Evolutionary conservation across 2,797 vertebrate species (phyloP).

Genomic region (Tolypeutes matacus): DNA sequence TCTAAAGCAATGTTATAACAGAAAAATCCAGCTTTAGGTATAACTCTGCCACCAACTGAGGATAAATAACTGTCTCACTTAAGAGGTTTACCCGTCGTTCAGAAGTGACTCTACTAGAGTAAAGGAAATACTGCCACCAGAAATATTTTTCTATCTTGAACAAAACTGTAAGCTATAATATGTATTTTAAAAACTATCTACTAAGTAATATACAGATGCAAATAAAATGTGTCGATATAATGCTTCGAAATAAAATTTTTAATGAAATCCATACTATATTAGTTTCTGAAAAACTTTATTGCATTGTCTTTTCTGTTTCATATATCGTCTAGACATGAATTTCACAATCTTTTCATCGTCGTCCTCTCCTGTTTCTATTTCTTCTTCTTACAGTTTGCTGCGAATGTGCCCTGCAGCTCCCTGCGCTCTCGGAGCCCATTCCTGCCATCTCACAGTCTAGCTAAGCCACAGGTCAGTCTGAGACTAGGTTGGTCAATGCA

Average conservation of each 20-base stretch:
- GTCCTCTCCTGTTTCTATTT: not conserved
- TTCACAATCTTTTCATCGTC: not conserved
- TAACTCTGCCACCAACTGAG: not conserved
- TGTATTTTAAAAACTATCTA: slow-evolving; percentile 71
- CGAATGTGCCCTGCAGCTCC: not conserved
- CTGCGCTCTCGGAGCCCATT: not conserved
- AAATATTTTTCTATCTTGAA: slow-evolving; percentile 83
- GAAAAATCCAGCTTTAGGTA: not conserved
- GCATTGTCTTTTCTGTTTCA: not conserved
- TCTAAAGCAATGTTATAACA: not conserved
- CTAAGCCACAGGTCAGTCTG: not conserved
- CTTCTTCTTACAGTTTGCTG: not conserved
- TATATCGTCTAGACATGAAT: not conserved
- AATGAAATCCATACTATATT: slow-evolving; percentile 47
- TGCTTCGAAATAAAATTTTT: slow-evolving; percentile 82
- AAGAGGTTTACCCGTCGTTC: not conserved
- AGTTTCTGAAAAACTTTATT: not conserved
- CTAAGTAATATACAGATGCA: slow-evolving; percentile 68
- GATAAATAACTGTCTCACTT: slow-evolving; percentile 56
- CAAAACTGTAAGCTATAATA: slow-evolving; percentile 78
- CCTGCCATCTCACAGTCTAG: not conserved
- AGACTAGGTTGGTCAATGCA: not conserved
- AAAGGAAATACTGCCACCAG: slow-evolving; percentile 70
- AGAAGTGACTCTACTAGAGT: slow-evolving; percentile 37
- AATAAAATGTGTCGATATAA: slow-evolving; percentile 79